phyloP scores from a whole-genome alignment of 2,113 vertebrate species.

The Nothocercus julius region DNA sequence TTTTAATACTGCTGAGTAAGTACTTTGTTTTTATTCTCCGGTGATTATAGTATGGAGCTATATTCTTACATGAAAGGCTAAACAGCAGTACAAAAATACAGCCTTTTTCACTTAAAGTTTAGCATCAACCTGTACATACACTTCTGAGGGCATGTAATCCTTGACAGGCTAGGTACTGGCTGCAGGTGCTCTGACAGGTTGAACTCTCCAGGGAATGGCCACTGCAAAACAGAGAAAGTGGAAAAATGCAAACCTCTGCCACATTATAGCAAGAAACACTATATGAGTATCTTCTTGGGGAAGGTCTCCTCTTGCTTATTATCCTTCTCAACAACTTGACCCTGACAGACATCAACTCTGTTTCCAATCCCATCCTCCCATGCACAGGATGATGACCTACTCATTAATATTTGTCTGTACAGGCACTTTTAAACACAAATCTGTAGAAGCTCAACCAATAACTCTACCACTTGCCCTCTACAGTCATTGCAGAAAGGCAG shows the following conservation, averaged over 20 bases:
- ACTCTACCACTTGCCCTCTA: neutral
- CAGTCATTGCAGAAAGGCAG: neutral
- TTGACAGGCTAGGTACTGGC: neutral
- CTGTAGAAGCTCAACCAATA: neutral
- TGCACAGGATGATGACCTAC: neutral
- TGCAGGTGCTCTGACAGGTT: neutral
- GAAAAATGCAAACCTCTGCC: neutral
- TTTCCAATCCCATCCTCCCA: neutral
- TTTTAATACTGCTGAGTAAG: conserved; percentile 76
- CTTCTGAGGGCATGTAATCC: neutral
- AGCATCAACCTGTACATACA: neutral
- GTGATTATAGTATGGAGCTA: conserved; percentile 28
- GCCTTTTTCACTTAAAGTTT: neutral
- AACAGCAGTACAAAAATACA: neutral
- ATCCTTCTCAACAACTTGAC: neutral
- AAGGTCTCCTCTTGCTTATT: neutral
- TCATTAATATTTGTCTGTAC: neutral
- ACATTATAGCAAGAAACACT: neutral
- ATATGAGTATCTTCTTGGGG: too few species aligned
- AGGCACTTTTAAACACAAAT: neutral
- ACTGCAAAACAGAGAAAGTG: neutral
- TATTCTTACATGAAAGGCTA: conserved; percentile 51
- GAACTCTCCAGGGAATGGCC: neutral
- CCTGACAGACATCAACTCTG: neutral
- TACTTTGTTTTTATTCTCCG: conserved; percentile 56